phyloP scores from a whole-genome alignment of 1,140 invertebrate species.

The Drosophila kohkoa region DNA sequence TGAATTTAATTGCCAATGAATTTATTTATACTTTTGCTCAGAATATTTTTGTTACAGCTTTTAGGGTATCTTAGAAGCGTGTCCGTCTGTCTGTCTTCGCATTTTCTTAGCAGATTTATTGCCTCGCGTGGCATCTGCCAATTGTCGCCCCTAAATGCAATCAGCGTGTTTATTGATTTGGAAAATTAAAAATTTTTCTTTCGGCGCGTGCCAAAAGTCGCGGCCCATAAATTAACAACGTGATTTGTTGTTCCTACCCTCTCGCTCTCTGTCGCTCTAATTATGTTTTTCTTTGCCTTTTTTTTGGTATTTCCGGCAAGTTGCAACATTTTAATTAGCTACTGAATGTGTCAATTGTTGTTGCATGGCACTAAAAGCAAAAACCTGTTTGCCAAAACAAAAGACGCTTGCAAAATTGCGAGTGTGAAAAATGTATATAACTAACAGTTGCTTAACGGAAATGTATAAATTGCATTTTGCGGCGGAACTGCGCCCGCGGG shows the following conservation, averaged over 20 bases:
- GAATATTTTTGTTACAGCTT: neutral
- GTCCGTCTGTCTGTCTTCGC: neutral
- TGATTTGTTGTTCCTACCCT: slow-evolving; percentile 46
- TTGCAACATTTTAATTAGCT: slow-evolving; percentile 71
- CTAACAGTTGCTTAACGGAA: slow-evolving; percentile 74
- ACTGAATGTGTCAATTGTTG: slow-evolving; percentile 29
- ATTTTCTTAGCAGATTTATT: slow-evolving; percentile 65
- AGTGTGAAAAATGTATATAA: slow-evolving; percentile 53
- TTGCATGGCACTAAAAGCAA: slow-evolving; percentile 62
- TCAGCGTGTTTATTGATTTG: slow-evolving; percentile 82
- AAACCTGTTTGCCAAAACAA: slow-evolving; percentile 59
- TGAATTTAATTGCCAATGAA: neutral
- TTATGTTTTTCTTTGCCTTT: slow-evolving; percentile 22
- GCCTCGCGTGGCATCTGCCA: slow-evolving; percentile 62
- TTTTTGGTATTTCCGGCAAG: slow-evolving; percentile 55
- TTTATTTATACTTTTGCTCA: too few relatives aligned
- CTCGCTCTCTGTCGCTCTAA: neutral
- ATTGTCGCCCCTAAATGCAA: slow-evolving; percentile 74
- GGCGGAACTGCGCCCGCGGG: slow-evolving; percentile 24
- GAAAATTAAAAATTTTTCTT: slow-evolving; percentile 83
- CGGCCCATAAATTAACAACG: slow-evolving; percentile 67
- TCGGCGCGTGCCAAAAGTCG: slow-evolving; percentile 57
- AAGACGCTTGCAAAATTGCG: neutral
- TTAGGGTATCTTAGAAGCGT: slow-evolving; percentile 5
- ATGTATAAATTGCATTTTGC: slow-evolving; percentile 82